These are phyloP conservation scores for Drosophila rufa DNA, from an alignment of 1,140 invertebrate species.

Conservation along the genomic window DNA sequence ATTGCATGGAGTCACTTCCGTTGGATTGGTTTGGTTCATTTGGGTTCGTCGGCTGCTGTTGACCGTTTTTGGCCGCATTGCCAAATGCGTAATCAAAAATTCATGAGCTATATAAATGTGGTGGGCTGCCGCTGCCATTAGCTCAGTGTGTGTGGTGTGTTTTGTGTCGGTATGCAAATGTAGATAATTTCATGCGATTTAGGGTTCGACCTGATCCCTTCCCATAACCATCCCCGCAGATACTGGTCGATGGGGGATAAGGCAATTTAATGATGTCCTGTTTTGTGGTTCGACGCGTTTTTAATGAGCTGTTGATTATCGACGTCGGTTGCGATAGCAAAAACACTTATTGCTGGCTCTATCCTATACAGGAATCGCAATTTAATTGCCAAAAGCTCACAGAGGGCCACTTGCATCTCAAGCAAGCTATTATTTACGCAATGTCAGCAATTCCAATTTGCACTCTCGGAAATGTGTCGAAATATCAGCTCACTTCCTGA, in stretches of 20 bases:
- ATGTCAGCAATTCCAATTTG: constrained; percentile 49
- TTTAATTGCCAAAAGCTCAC: constrained; percentile 32
- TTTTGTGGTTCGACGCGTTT: constrained; percentile 56
- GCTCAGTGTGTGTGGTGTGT: constrained; percentile 23
- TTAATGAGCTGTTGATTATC: constrained; percentile 57
- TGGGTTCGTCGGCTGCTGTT: constrained; percentile 22
- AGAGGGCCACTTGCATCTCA: background rate
- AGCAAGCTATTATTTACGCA: constrained; percentile 28
- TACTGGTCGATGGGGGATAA: background rate
- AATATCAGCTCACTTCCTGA: constrained; percentile 37
- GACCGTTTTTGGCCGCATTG: constrained; percentile 65
- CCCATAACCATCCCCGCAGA: background rate
- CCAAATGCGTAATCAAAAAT: constrained; percentile 80
- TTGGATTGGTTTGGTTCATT: constrained; percentile 58
- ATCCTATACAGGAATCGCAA: background rate
- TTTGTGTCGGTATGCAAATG: constrained; percentile 50
- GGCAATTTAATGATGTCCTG: constrained; percentile 49
- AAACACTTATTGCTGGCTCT: constrained; percentile 3
- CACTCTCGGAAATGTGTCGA: constrained; percentile 36
- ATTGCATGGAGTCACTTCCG: constrained; percentile 70
- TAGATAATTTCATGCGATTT: constrained; percentile 66
- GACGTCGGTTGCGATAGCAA: background rate
- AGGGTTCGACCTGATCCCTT: constrained; percentile 24
- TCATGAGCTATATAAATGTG: constrained; percentile 71
- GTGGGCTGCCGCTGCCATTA: constrained; percentile 44